A percentile compares a stretch with the other conserved stretches of the same genome.
Conservation (phyloP, 2,113 vertebrate genomes). For the Amphiprion ocellaris region DNA sequence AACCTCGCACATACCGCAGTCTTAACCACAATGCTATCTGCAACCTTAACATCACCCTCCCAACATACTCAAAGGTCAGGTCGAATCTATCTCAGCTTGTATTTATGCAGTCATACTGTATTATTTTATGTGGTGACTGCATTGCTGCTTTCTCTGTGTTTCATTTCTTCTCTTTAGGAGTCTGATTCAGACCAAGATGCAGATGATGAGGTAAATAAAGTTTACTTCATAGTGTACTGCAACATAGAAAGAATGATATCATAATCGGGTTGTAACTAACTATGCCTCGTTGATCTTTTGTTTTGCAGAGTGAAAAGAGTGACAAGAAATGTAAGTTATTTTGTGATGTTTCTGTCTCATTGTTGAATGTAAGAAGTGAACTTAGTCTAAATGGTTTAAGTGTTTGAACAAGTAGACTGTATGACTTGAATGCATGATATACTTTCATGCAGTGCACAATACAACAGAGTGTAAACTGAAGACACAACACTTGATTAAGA, state of each 20-base stretch:
- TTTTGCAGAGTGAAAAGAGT: slow-evolving; percentile 92
- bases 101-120: background rate
- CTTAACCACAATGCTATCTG: slow-evolving; percentile 97
- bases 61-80: slow-evolving; percentile 83
- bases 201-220: slow-evolving; percentile 92
- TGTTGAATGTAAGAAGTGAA: background rate
- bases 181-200: slow-evolving; percentile 97
- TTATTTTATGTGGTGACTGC: background rate
- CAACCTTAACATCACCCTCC: slow-evolving; percentile 97
- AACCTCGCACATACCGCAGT: slow-evolving; percentile 94
- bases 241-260: background rate
- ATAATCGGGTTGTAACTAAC: slow-evolving; percentile 31
- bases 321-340: slow-evolving; percentile 97
- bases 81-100: background rate
- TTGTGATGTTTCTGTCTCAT: slow-evolving; percentile 11
- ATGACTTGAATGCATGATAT: background rate
- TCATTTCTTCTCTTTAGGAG: slow-evolving; percentile 87
- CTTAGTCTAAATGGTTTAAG: background rate
- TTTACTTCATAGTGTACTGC: background rate
- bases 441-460: slow-evolving; percentile 2
- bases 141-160: slow-evolving; percentile 12
- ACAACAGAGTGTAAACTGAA: background rate
- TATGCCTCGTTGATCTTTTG: slow-evolving; percentile 63
- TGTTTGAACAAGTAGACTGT: no score
- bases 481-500: background rate